Evolutionary conservation across 2,113 vertebrate genomes (phyloP).

Genomic region (Cottus gobio): DNA sequence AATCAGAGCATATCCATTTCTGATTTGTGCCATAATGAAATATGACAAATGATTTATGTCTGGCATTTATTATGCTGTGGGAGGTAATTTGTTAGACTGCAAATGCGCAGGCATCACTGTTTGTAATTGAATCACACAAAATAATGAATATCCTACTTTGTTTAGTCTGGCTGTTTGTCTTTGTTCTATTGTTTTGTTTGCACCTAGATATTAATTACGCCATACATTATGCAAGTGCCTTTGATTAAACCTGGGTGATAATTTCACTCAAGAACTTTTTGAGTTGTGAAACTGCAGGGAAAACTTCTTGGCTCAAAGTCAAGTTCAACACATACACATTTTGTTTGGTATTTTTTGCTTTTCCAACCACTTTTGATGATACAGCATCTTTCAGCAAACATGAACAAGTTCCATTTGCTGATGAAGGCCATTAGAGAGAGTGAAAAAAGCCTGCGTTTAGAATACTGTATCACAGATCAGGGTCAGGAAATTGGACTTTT

Average conservation of each 20-base stretch:
- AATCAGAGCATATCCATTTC: conserved; percentile 65
- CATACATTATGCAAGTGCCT: conserved; percentile 59
- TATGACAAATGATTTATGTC: conserved; percentile 79
- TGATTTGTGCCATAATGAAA: conserved; percentile 69
- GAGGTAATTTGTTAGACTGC: conserved; percentile 75
- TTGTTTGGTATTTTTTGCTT: neutral
- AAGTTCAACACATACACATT: neutral
- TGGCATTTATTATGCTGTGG: conserved; percentile 72
- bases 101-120: conserved; percentile 58
- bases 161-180: conserved; percentile 68
- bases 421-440: neutral
- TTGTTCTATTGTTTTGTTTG: conserved; percentile 68
- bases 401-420: neutral
- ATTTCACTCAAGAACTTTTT: conserved; percentile 32
- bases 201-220: conserved; percentile 49
- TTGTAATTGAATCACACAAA: conserved; percentile 80
- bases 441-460: neutral
- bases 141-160: conserved; percentile 78
- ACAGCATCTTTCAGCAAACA: neutral
- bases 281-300: conserved; percentile 12
- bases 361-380: neutral
- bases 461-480: conserved; percentile 3
- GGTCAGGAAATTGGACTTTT: neutral
- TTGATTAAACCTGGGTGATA: conserved; percentile 58
- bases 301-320: neutral